phyloP scores from a whole-genome alignment of 2,888 invertebrate species.

The Agonopterix heracliana region DNA sequence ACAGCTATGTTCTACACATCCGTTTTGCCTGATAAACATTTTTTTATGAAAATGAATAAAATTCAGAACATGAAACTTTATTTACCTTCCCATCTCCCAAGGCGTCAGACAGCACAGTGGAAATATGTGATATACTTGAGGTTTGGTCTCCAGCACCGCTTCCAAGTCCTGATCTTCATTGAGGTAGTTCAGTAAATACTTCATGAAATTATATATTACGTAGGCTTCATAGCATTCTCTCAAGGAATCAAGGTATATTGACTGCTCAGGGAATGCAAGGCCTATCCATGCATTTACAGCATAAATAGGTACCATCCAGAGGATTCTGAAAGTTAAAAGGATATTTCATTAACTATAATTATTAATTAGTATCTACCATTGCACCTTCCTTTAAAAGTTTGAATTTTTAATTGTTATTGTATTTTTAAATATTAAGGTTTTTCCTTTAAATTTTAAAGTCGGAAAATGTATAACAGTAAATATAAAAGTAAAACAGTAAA shows the following conservation, averaged over 20 bases:
- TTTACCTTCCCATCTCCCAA: conserved; percentile 93
- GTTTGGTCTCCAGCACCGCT: conserved; percentile 85
- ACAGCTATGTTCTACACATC: too few relatives aligned
- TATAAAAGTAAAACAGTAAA: too few relatives aligned
- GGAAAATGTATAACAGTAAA: too few relatives aligned
- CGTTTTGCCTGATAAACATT: too few relatives aligned
- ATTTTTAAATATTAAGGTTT: too few relatives aligned
- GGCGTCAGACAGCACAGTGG: conserved; percentile 94
- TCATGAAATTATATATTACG: conserved; percentile 98
- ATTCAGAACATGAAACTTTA: too few relatives aligned
- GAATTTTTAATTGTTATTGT: too few relatives aligned
- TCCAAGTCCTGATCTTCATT: conserved; percentile 92
- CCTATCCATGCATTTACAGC: conserved; percentile 96
- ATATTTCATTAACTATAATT: too few relatives aligned
- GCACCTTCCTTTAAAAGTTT: too few relatives aligned
- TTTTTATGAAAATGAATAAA: too few relatives aligned
- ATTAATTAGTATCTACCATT: too few relatives aligned
- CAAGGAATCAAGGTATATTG: conserved; percentile 94
- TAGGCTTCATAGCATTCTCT: conserved; percentile 98
- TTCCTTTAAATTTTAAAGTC: too few relatives aligned
- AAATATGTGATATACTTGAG: conserved; percentile 92
- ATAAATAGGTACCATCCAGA: conserved; percentile 99
- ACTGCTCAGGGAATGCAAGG: conserved; percentile 88
- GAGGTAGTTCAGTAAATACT: conserved; percentile 92
- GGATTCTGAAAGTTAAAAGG: conserved; percentile 78